Percentiles rank a stretch among this genome's conserved stretches.
Evolutionary conservation across 37 sponge, comb jelly and placozoan species (phyloP).

Genomic region (Chondrilla cf. caribensis): DNA sequence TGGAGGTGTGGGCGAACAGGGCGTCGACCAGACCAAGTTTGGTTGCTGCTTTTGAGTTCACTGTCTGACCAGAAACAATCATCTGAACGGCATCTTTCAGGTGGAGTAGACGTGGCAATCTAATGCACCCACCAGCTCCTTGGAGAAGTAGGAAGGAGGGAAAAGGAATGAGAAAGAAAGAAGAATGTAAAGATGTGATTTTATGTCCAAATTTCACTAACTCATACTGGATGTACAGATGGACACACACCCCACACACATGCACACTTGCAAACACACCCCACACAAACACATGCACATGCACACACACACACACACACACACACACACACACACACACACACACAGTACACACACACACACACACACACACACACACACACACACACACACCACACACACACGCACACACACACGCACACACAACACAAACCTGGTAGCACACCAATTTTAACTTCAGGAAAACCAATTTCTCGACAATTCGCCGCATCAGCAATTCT

Average conservation of each 20-base stretch:
- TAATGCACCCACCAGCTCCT: slow-evolving; percentile 65
- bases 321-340: too few species aligned
- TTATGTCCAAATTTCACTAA: background rate
- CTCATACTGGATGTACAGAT: too few species aligned
- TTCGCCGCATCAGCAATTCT: slow-evolving; percentile 37
- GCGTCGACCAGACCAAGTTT: slow-evolving; percentile 48
- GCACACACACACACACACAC: too few species aligned
- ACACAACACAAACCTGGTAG: slow-evolving; percentile 46
- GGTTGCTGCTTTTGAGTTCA: slow-evolving; percentile 29
- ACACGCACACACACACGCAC: background rate
- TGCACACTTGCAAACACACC: too few species aligned
- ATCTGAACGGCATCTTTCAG: slow-evolving; percentile 26
- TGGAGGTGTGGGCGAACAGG: slow-evolving; percentile 25
- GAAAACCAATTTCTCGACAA: slow-evolving; percentile 55
- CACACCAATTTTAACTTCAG: slow-evolving; percentile 63
- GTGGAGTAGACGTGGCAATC: slow-evolving; percentile 48
- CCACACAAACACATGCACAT: too few species aligned
- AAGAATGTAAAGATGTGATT: background rate
- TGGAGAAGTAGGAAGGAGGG: background rate
- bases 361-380: slow-evolving; percentile 1
- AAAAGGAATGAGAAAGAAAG: too few species aligned
- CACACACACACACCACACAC: too few species aligned
- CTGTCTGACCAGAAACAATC: slow-evolving; percentile 37
- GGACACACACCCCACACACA: too few species aligned
- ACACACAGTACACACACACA: background rate